Evolutionary conservation across 2,797 vertebrate genomes (phyloP).

Genomic region (Gymnothorax javanicus): DNA sequence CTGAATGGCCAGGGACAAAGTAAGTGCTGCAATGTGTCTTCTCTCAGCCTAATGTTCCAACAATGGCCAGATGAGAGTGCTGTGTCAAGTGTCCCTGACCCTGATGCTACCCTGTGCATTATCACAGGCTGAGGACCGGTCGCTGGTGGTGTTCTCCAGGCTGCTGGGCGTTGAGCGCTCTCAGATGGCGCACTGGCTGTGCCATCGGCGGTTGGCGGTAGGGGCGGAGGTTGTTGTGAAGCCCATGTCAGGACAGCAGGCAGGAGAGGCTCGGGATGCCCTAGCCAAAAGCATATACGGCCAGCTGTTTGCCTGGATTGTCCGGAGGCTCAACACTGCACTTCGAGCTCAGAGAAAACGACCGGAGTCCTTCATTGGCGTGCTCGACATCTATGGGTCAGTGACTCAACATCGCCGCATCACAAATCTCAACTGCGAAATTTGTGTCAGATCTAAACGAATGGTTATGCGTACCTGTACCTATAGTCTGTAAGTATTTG

Average conservation of each 20-base stretch:
- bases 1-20: neutral
- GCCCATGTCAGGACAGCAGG: constrained; percentile 72
- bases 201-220: constrained; percentile 73
- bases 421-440: too few relatives aligned
- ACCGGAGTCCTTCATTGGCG: constrained; percentile 70
- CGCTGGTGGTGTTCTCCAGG: constrained; percentile 68
- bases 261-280: constrained; percentile 65
- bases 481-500: neutral
- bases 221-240: constrained; percentile 75
- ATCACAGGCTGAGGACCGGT: constrained; percentile 63
- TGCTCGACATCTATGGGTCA: constrained; percentile 79
- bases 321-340: constrained; percentile 73
- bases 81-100: neutral
- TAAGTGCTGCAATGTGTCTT: neutral
- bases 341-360: constrained; percentile 57
- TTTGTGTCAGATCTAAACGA: too few relatives aligned
- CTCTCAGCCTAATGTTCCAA: neutral
- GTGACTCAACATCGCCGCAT: constrained; percentile 2
- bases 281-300: constrained; percentile 78
- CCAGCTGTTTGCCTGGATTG: constrained; percentile 75
- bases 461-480: neutral
- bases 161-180: constrained; percentile 71
- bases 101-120: neutral
- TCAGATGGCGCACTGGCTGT: constrained; percentile 78
- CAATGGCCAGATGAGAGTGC: neutral